A percentile compares a stretch with the other conserved stretches of the same genome.
phyloP scores from a whole-genome alignment of 1,140 invertebrate species.

The Orius laevigatus region DNA sequence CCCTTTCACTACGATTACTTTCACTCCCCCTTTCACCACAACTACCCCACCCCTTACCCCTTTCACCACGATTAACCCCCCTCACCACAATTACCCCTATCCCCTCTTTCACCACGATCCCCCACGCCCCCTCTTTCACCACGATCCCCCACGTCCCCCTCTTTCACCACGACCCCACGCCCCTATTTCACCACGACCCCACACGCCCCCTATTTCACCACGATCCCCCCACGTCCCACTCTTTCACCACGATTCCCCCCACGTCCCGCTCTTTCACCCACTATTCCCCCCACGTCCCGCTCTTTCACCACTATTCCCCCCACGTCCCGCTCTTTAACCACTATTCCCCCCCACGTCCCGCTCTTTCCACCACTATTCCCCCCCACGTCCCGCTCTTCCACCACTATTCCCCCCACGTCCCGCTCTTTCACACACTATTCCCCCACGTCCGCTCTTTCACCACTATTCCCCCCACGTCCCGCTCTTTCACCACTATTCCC shows the following conservation, averaged over 20 bases:
- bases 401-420: no score
- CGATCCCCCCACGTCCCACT: background rate
- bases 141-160: no score
- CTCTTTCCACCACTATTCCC: background rate
- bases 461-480: background rate
- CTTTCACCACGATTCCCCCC: background rate
- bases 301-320: no score
- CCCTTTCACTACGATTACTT: background rate
- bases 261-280: no score
- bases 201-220: no score
- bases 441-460: background rate
- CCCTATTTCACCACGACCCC: no score
- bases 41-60: background rate
- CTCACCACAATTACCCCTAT: background rate
- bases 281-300: no score
- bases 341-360: no score
- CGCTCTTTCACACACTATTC: background rate
- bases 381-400: slow-evolving; percentile 1
- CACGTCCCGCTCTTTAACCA: no score
- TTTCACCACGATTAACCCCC: background rate
- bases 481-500: background rate
- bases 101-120: background rate
- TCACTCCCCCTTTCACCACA: no score
- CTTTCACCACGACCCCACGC: no score
- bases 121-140: background rate